Evolutionary conservation across 2,797 vertebrate species (phyloP).

Genomic region (Phrynocephalus forsythii): DNA sequence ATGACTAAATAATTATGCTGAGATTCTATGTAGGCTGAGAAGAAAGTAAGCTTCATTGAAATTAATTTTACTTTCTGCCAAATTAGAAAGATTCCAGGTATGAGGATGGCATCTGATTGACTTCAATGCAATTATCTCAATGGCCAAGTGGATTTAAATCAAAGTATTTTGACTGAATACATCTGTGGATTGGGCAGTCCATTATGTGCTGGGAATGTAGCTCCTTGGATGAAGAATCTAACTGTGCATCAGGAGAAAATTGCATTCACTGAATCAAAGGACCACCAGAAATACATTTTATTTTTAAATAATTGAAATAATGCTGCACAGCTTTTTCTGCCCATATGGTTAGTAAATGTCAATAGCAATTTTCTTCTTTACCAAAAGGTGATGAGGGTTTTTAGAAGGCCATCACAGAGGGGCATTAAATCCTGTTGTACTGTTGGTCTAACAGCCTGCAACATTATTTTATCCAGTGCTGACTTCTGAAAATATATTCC

Average conservation of each 20-base stretch:
- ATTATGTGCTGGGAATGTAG: background rate
- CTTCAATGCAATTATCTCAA: constrained; percentile 18
- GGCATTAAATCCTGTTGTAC: constrained; percentile 67
- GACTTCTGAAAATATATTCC: constrained; percentile 77
- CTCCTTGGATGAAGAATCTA: background rate
- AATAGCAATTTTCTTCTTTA: constrained; percentile 54
- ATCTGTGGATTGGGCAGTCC: background rate
- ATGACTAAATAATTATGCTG: background rate
- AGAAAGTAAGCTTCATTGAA: background rate
- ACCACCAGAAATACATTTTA: background rate
- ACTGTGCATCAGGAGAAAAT: background rate
- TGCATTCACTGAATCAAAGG: background rate
- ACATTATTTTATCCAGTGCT: constrained; percentile 71
- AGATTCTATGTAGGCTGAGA: background rate
- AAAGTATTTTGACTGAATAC: background rate
- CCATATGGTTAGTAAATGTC: constrained; percentile 45
- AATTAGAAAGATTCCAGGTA: background rate
- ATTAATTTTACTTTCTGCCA: background rate
- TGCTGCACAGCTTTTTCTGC: constrained; percentile 44
- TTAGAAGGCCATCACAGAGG: constrained; percentile 61
- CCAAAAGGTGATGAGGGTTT: constrained; percentile 61
- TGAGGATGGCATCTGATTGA: background rate
- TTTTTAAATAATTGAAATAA: constrained; percentile 46
- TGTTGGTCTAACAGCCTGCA: constrained; percentile 69
- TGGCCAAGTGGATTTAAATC: constrained; percentile 6